Base-by-base conservation (phyloP, 2,888 invertebrate species). In the Platycheirus rosarum region DNA sequence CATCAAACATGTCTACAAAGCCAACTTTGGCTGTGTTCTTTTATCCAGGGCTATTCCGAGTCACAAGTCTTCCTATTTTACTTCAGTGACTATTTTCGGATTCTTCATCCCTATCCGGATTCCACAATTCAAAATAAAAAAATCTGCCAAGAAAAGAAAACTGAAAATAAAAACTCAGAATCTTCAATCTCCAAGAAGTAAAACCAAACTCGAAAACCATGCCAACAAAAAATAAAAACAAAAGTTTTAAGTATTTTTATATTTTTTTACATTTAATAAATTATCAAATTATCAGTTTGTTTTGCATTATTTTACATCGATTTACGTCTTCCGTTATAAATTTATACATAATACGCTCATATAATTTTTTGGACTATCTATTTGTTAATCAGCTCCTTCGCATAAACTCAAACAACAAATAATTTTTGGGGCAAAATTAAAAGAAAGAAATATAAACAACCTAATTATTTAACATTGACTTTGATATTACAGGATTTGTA, bases 201-300 rank as follows among this genome's bases (percentile, higher is more conserved):
- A 57, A 32, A 32, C 6, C n/a, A n/a, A n/a, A n/a, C n/a, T n/a
- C n/a, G 8, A 60, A 79, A 69, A 35, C 14, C 23, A 55, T 23
- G 13, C 16, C 23, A 71, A 70, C 29, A 9, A 26, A 71, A 78
- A 78, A 73, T 77, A 78, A 78, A 63, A 78, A 78, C 60, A 82
- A 73, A 73, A 77, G 37, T 11, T 44, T 66, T 62, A 37, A 53
- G 16, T 60, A 42, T 60, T 82, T 74, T 73, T 66, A 29, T 42
- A 57, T 55, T 63, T 60, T 65, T 65, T 84, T 69, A 78, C 78
- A 74, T 84, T 84, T 79, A 84, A 84, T 84, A 84, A 84, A 79
- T 84, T 78, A 80, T 66, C 74, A 74, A 74, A 69, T 84, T 69
- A 29, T 37, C 48, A 63, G 63, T 63, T 63, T 63, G 63, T 48